Base-by-base conservation (phyloP, 2,888 invertebrate species). In the Ochropleura leucogaster region DNA sequence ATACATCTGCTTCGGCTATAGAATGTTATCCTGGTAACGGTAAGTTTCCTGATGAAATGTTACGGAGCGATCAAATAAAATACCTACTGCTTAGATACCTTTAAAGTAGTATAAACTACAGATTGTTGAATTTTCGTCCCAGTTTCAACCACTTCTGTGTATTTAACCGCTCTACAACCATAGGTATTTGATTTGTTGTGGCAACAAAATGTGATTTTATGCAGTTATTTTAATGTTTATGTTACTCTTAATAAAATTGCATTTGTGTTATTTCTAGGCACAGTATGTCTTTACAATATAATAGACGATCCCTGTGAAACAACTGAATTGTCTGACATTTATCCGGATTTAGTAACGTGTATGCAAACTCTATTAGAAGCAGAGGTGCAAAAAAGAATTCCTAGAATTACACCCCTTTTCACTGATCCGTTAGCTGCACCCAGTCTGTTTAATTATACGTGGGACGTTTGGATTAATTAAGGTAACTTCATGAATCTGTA, bases 251-350 rank as follows among this genome's bases (percentile, higher is more conserved):
- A 63, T 57, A 63, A 74, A n/a, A 57, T 53, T 71, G 60, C 6
- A 7, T 44, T 16, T 55, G 9, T 82, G 20, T 79, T 30, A n/a
- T 81, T 93, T 93, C 18, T 87, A 95, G 95, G 82, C 71, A 90
- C 85, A 59, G 79, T 86, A 46, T 96, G 95, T 74, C 88, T 96
- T 62, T 95, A 90, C 80, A 93, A 95, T 79, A 93, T 96, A 14
- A 92, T 88, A 74, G 85, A 91, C 46, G 96, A 96, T 87, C 95
- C 95, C 0, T 96, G 96, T 79, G 96, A 96, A 86, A 89, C 77
- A 8, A 87, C 75, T 74, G 93, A 96, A 68, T 82, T 95, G 79
- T 93, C 94, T 16, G 74, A 70, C 0, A 68, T 42, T 1, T 78
- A 92, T 79, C 91, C 92, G 12, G 90, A 93, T 47, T 78, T 95